Base-by-base conservation (phyloP, 2,888 invertebrate species). In the Coelogynopora nodosa region DNA sequence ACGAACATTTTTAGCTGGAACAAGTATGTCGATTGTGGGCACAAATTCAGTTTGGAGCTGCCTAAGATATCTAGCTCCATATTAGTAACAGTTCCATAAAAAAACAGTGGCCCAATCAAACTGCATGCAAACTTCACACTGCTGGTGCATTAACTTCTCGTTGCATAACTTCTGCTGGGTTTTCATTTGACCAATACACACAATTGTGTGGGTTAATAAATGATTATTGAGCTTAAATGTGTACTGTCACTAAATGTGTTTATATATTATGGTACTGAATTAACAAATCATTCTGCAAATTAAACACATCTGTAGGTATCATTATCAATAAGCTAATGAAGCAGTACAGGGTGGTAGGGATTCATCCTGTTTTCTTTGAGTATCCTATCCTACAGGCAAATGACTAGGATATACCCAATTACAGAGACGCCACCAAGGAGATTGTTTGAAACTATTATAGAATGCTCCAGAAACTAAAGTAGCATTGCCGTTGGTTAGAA, bases 31-130 rank as follows among this genome's bases (percentile, higher is more conserved):
- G 74, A 74, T 74, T 74, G 23, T 26, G 23, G 74, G 74, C 23
- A n/a, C 74, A 74, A 74, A 10, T 74, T 74, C 74, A 74, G 74
- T 74, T 74, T 74, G 74, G 74, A 74, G 74, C 74, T n/a, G 74
- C 18, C 23, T 10, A 26, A 74, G 74, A 74, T 74, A 74, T 10
- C 23, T 74, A 26, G 5, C 74, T n/a, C 74, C 74, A 5, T 74
- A n/a, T n/a, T n/a, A n/a, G n/a, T n/a, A n/a, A 74, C 74, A 74
- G 74, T 74, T 10, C 74, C 74, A 74, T 74, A 10, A 26, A 74
- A 74, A 26, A 74, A 74, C 74, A 74, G 74, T n/a, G 74, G 74
- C 23, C 74, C 74, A n/a, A 74, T 74, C 74, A 74, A 74, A 74
- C 74, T 26, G 18, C 74, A 26, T 74, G 74, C 74, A 10, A 74